Conservation (phyloP, 2,113 vertebrate genomes). For the Indicator indicator region DNA sequence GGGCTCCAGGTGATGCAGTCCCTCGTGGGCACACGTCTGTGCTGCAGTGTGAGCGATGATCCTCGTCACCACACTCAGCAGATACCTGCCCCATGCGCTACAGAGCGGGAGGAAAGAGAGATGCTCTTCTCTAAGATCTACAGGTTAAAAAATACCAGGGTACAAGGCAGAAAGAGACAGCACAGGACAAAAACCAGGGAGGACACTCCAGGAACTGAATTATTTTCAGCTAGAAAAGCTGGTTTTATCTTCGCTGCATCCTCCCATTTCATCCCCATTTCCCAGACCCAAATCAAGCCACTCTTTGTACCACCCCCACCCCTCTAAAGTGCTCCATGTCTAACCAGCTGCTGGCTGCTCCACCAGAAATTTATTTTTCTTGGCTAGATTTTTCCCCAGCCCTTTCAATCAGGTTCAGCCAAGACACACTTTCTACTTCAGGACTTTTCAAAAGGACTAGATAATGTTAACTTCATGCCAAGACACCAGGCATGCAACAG, state of each 20-base stretch:
- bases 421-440: background rate
- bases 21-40: fast-evolving
- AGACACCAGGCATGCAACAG: background rate
- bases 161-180: background rate
- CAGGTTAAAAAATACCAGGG: background rate
- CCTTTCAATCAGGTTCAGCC: constrained; percentile 21
- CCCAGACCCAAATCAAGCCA: background rate
- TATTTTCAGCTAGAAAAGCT: background rate
- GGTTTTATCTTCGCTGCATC: background rate
- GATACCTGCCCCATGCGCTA: fast-evolving
- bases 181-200: background rate
- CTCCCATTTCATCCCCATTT: background rate
- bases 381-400: background rate
- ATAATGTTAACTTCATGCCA: background rate
- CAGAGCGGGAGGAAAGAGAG: background rate
- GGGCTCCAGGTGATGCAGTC: fast-evolving
- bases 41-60: fast-evolving
- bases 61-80: fast-evolving
- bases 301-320: background rate
- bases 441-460: constrained; percentile 3
- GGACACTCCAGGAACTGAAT: background rate
- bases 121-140: background rate
- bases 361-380: constrained; percentile 18
- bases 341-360: background rate
- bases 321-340: background rate